These are phyloP conservation scores for Apeltes quadracus DNA, from an alignment of 2,113 vertebrate species.

Conservation along the genomic window DNA sequence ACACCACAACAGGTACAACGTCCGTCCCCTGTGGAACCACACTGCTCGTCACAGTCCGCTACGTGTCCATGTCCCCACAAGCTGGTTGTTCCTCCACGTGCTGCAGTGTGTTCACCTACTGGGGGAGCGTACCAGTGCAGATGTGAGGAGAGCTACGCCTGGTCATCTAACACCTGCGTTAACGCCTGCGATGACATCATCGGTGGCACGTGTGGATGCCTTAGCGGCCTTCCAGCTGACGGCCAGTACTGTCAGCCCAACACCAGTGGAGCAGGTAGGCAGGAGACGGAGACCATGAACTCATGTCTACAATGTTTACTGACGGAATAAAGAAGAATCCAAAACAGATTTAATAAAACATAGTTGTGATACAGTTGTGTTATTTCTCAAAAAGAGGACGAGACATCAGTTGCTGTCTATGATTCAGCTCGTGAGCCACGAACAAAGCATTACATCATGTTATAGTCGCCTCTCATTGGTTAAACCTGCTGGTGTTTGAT, in stretches of 20 bases:
- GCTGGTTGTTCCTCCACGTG: neutral
- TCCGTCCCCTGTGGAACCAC: neutral
- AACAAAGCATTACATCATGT: too few relatives aligned
- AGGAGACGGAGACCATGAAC: too few relatives aligned
- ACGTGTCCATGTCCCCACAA: neutral
- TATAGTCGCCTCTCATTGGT: too few relatives aligned
- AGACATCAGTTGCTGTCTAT: too few relatives aligned
- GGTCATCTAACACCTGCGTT: conserved; percentile 41
- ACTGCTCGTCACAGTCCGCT: neutral
- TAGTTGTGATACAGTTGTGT: too few relatives aligned
- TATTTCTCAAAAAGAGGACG: too few relatives aligned
- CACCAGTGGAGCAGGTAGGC: conserved; percentile 24
- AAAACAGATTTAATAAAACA: too few relatives aligned
- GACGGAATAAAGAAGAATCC: too few relatives aligned
- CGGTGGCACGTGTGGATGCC: conserved; percentile 43
- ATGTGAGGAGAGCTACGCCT: conserved; percentile 37
- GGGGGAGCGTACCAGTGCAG: conserved; percentile 23
- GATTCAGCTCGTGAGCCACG: too few relatives aligned
- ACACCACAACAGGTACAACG: conserved; percentile 36
- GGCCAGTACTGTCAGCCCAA: conserved; percentile 29
- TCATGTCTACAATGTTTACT: too few relatives aligned
- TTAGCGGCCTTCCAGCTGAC: conserved; percentile 23
- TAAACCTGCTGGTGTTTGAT: too few relatives aligned
- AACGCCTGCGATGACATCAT: conserved; percentile 25
- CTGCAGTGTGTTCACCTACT: conserved; percentile 35